A percentile compares a stretch with the other conserved stretches of the same genome.
These are phyloP conservation scores for Ctenomys sociabilis DNA, from an alignment of 2,113 vertebrate genomes.

Conservation along the genomic window DNA sequence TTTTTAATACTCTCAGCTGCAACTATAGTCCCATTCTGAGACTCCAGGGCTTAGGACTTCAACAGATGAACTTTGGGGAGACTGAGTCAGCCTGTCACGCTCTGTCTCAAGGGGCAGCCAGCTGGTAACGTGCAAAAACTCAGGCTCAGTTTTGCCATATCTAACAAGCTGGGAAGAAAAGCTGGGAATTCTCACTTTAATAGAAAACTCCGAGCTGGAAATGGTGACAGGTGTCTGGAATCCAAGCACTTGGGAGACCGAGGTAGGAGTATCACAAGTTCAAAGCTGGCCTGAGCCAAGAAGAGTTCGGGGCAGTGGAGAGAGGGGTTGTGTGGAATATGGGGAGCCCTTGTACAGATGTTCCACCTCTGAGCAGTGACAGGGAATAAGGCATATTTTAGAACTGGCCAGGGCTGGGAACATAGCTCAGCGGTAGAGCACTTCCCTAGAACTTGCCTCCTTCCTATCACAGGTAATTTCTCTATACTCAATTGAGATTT, in stretches of 20 bases:
- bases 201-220: neutral
- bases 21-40: neutral
- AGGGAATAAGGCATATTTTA: neutral
- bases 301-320: neutral
- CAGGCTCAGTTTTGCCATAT: neutral
- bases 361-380: neutral
- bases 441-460: neutral
- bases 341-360: neutral
- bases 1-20: neutral
- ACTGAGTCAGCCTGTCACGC: neutral
- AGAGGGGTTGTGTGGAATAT: rapidly evolving
- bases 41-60: neutral
- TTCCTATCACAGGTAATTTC: neutral
- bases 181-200: neutral
- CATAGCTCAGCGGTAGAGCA: too few species aligned
- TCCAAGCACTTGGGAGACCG: neutral
- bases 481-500: neutral
- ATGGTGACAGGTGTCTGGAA: neutral
- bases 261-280: neutral
- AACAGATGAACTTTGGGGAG: neutral
- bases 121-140: neutral
- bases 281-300: neutral
- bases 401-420: neutral
- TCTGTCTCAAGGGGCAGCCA: neutral
- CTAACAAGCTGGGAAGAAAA: neutral